Evolutionary conservation across 1,140 invertebrate genomes (phyloP).

Genomic region (Carcinoscorpius rotundicauda): DNA sequence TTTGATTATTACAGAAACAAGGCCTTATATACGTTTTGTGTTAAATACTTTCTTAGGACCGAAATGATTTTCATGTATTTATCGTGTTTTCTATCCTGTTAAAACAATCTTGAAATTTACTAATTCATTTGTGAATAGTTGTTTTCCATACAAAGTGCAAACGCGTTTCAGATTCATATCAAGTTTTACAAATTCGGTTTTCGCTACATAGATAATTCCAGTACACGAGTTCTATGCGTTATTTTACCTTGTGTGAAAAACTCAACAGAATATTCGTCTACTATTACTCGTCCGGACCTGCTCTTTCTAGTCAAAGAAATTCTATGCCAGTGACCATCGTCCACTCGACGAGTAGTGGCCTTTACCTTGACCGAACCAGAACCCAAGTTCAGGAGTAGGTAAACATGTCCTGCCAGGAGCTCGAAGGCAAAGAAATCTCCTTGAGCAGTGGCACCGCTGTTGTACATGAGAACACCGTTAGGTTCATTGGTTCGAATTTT

Average conservation of each 20-base stretch:
- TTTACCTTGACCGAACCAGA: slow-evolving; percentile 68
- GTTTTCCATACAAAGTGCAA: no score
- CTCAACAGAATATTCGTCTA: slow-evolving; percentile 73
- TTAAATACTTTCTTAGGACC: no score
- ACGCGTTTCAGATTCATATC: no score
- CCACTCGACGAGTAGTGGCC: slow-evolving; percentile 63
- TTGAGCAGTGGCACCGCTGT: slow-evolving; percentile 56
- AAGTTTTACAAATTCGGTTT: no score
- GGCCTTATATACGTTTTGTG: no score
- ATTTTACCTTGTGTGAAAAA: slow-evolving; percentile 66
- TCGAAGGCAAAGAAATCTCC: slow-evolving; percentile 88
- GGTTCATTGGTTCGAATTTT: slow-evolving; percentile 89
- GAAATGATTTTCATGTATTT: no score
- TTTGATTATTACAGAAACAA: no score
- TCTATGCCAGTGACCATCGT: slow-evolving; percentile 86
- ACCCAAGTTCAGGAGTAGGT: slow-evolving; percentile 79
- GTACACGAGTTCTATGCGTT: no score
- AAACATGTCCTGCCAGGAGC: slow-evolving; percentile 81
- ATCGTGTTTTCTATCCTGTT: no score
- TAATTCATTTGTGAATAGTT: no score
- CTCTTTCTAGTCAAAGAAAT: slow-evolving; percentile 64
- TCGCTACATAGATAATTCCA: no score
- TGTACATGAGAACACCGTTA: slow-evolving; percentile 86
- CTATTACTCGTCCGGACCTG: slow-evolving; percentile 69
- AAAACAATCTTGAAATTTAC: no score